Evolutionary conservation across 2,113 vertebrate species (phyloP).

Genomic region (Strix aluco): DNA sequence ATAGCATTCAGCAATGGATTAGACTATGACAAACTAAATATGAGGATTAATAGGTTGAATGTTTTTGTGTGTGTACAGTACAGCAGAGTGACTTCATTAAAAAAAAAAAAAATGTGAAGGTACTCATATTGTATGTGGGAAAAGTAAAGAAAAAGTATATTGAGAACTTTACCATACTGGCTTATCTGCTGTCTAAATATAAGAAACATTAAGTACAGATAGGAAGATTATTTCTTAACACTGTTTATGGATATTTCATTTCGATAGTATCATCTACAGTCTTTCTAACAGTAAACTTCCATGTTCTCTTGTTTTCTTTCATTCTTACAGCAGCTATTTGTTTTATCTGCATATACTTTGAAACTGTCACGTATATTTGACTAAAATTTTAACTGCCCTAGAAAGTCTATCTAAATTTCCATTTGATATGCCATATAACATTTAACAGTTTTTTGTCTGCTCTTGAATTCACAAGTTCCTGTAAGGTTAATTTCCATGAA

Average conservation of each 20-base stretch:
- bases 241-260: neutral
- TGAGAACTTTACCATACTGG: neutral
- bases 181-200: neutral
- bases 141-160: neutral
- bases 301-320: neutral
- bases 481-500: neutral
- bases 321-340: neutral
- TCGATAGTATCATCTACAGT: neutral
- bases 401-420: neutral
- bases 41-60: neutral
- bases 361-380: neutral
- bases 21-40: neutral
- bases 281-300: neutral
- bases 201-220: neutral
- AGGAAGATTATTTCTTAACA: neutral
- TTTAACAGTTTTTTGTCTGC: neutral
- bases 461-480: neutral
- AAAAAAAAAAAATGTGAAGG: neutral
- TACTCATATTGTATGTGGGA: accelerated
- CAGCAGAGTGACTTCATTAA: neutral
- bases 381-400: neutral
- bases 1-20: neutral
- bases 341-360: neutral
- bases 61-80: neutral
- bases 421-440: neutral